Conservation (phyloP, 2,888 invertebrate species). For the Zonitis immaculata region DNA sequence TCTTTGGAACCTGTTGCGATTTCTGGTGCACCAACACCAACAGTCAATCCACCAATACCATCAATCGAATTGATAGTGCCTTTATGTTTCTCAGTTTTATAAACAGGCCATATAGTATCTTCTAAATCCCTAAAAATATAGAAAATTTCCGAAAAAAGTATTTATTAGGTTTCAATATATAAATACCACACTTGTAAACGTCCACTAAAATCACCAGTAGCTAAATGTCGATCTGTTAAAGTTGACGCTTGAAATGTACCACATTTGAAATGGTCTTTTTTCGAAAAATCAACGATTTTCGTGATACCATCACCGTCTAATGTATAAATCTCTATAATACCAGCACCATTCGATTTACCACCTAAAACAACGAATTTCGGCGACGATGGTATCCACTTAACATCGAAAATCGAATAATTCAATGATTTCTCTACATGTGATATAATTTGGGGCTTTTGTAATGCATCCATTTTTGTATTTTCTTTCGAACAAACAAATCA, state of each 20-base stretch:
- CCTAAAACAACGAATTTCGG: constrained; percentile 90
- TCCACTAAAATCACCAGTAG: constrained; percentile 88
- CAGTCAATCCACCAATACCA: constrained; percentile 77
- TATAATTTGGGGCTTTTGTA: constrained; percentile 87
- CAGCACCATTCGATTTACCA: constrained; percentile 77
- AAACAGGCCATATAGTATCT: constrained; percentile 65
- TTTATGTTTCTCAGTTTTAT: constrained; percentile 72
- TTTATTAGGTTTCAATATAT: constrained; percentile 36
- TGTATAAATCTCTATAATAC: constrained; percentile 78
- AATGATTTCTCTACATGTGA: constrained; percentile 78
- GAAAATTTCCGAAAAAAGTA: not conserved
- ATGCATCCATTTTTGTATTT: constrained; percentile 46
- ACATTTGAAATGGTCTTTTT: constrained; percentile 85
- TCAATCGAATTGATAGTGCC: constrained; percentile 89
- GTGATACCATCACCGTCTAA: constrained; percentile 68
- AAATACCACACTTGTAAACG: constrained; percentile 75
- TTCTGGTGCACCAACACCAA: constrained; percentile 90
- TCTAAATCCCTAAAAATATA: constrained; percentile 68
- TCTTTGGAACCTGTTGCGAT: constrained; percentile 91
- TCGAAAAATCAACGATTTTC: constrained; percentile 68
- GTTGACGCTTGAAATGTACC: constrained; percentile 88
- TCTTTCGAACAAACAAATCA: constrained; percentile 9
- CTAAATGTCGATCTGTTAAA: constrained; percentile 73
- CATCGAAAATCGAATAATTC: constrained; percentile 83
- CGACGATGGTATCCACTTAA: constrained; percentile 94